These are phyloP conservation scores for Drosophila willistoni DNA, from an alignment of 1,140 invertebrate species.

Conservation along the genomic window DNA sequence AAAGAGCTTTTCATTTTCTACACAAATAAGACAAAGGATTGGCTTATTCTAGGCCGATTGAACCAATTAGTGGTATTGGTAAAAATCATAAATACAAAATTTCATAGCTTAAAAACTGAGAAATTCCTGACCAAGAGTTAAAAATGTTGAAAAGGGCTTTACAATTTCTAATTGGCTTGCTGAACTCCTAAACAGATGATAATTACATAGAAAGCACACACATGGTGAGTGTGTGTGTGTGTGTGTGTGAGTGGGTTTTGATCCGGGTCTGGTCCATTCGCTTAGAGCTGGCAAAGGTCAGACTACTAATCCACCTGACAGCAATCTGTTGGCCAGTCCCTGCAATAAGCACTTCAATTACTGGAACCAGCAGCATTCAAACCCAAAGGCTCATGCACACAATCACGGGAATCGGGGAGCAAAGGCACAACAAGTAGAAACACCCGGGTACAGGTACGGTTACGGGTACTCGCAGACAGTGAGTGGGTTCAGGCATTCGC, in stretches of 20 bases:
- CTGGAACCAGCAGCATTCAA: constrained; percentile 42
- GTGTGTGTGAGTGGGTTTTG: too few species aligned
- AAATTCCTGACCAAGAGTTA: too few species aligned
- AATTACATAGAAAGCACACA: constrained; percentile 12
- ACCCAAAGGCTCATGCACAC: constrained; percentile 13
- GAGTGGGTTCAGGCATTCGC: constrained; percentile 26
- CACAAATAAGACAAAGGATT: too few species aligned
- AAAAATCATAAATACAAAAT: too few species aligned
- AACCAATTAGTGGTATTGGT: too few species aligned
- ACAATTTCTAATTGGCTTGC: constrained; percentile 19
- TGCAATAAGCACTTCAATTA: constrained; percentile 60
- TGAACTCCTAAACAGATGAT: constrained; percentile 39
- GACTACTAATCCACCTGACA: constrained; percentile 45
- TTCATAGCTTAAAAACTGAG: too few species aligned
- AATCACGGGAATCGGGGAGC: constrained; percentile 23
- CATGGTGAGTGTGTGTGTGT: too few species aligned
- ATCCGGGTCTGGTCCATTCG: not conserved
- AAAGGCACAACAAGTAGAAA: constrained; percentile 21
- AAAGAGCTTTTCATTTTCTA: too few species aligned
- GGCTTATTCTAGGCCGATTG: too few species aligned
- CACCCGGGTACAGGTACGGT: constrained; percentile 29
- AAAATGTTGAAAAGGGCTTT: too few species aligned
- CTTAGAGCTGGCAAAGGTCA: constrained; percentile 34
- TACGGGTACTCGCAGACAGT: constrained; percentile 3
- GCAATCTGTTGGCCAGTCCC: constrained; percentile 6